phyloP scores from a whole-genome alignment of 2,113 vertebrate genomes.

The Boleophthalmus pectinirostris region DNA sequence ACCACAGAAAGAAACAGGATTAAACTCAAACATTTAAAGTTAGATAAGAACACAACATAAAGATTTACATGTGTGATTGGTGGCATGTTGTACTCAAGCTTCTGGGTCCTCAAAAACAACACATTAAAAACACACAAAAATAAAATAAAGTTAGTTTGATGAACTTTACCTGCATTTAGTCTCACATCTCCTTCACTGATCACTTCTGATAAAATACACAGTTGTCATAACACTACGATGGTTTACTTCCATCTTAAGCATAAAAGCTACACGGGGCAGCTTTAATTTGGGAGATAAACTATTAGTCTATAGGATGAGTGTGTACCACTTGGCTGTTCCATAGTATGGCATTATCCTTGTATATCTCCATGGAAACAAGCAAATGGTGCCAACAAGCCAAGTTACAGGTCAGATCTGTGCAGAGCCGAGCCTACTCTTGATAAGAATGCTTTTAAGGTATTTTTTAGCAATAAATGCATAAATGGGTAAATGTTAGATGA shows the following conservation, averaged over 20 bases:
- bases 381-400: no score
- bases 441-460: no score
- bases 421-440: background rate
- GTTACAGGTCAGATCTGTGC: background rate
- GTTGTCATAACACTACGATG: background rate
- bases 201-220: background rate
- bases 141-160: background rate
- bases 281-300: background rate
- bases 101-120: background rate
- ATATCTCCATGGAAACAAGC: background rate
- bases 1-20: constrained; percentile 16
- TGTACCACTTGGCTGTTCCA: background rate
- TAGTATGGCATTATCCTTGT: background rate
- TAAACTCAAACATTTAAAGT: background rate
- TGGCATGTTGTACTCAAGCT: background rate
- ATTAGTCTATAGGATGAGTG: no score
- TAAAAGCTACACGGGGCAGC: background rate
- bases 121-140: background rate
- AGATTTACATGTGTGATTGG: constrained; percentile 11
- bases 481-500: background rate
- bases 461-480: background rate
- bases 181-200: background rate
- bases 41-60: constrained; percentile 1
- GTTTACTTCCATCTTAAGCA: background rate
- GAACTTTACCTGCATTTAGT: background rate